phyloP scores from a whole-genome alignment of 2,888 invertebrate species.

The Eupsilia transversa region DNA sequence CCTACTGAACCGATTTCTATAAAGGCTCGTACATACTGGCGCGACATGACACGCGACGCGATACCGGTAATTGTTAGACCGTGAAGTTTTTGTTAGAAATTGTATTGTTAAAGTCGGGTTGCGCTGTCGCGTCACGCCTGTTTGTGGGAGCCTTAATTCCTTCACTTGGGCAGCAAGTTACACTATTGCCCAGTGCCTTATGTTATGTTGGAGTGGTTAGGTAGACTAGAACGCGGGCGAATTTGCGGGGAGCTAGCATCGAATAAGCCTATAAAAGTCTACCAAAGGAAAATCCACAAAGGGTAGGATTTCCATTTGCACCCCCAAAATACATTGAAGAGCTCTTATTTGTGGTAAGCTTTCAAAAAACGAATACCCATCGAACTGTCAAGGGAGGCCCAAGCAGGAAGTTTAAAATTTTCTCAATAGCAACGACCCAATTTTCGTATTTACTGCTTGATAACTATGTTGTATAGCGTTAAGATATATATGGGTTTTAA shows the following conservation, averaged over 20 bases:
- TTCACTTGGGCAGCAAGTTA: too few species aligned
- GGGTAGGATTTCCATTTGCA: constrained; percentile 21
- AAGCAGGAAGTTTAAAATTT: constrained; percentile 30
- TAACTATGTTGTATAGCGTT: background rate
- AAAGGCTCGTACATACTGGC: too few species aligned
- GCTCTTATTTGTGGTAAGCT: constrained; percentile 48
- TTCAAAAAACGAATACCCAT: constrained; percentile 34
- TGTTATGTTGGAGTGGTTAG: too few species aligned
- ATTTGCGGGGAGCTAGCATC: background rate
- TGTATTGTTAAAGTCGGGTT: too few species aligned
- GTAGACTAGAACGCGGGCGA: background rate
- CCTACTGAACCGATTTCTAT: too few species aligned
- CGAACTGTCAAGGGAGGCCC: constrained; percentile 35
- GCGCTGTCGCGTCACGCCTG: too few species aligned
- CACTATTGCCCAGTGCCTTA: too few species aligned
- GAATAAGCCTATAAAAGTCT: constrained; percentile 14
- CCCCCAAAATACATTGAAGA: constrained; percentile 51
- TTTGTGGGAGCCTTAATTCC: too few species aligned
- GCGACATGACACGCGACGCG: too few species aligned
- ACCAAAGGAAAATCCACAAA: constrained; percentile 47
- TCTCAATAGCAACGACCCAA: constrained; percentile 34
- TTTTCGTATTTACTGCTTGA: constrained; percentile 35
- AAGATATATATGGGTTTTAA: background rate
- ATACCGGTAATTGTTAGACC: too few species aligned
- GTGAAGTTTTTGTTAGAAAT: too few species aligned